phyloP scores from a whole-genome alignment of 2,797 vertebrate species.

The Sciurus vulgaris region DNA sequence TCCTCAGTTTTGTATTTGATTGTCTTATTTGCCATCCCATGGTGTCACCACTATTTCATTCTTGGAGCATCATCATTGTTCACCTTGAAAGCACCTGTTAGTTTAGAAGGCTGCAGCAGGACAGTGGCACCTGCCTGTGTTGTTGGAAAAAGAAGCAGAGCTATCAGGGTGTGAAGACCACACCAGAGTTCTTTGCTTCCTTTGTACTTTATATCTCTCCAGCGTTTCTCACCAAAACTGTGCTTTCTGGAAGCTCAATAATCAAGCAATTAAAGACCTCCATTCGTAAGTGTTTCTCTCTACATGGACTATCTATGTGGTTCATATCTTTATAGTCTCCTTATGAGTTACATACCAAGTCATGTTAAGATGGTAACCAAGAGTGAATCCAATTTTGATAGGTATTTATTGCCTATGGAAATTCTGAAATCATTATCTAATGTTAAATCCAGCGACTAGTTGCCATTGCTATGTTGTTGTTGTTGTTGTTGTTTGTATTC shows the following conservation, averaged over 20 bases:
- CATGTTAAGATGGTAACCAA: not conserved
- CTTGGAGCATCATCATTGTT: not conserved
- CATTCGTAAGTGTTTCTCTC: not conserved
- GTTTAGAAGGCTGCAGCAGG: not conserved
- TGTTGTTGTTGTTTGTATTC: not conserved
- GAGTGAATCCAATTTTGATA: not conserved
- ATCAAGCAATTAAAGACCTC: not conserved
- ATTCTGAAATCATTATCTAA: conserved; percentile 18
- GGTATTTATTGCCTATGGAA: conserved; percentile 5
- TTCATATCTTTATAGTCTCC: not conserved
- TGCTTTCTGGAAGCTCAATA: not conserved
- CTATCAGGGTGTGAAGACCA: not conserved
- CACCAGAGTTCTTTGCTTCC: not conserved
- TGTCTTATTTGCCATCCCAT: not conserved
- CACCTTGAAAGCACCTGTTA: conserved; percentile 4
- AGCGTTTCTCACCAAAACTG: not conserved
- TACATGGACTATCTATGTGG: not conserved
- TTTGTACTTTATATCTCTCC: not conserved
- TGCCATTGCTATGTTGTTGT: not conserved
- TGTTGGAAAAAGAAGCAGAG: not conserved
- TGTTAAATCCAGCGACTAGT: not conserved
- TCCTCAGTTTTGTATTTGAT: not conserved
- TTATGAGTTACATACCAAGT: not conserved
- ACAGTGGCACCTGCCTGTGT: not conserved
- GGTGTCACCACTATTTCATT: not conserved